Evolutionary conservation across 1,140 invertebrate genomes (phyloP), one percentile per base, ranked within the genome.

Genomic region (Scaptomyza graminum): DNA sequence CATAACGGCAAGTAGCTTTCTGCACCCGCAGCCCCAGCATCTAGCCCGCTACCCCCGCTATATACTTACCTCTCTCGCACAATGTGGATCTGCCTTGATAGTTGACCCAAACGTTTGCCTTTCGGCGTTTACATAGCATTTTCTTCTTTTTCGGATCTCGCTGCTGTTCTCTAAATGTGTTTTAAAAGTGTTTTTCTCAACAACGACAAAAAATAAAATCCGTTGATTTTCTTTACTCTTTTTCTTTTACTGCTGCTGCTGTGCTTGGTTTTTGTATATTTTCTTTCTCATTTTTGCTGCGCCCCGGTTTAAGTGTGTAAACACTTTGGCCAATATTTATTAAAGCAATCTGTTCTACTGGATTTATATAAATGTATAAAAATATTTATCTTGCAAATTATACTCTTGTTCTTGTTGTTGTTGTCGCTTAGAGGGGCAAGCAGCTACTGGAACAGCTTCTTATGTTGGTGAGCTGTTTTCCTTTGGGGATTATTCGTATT

Each of bases 301-400:
- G 31, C 65, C 52, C 50, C 47, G 37, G 43, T 46, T 39, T 44
- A 46, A 51, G 74, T 81, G 64, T 76, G 78, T 66, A 82, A 85
- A 85, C 81, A 87, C 57, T 64, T 34, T 44, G 52, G 22, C 60
- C 44, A 85, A 85, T 87, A 87, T 87, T 82, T 87, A 87, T 87
- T 87, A 87, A 87, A 78, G 82, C 83, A 76, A 88, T 87, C 78
- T 87, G 67, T 82, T 80, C 64, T 68, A 59, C 62, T 66, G 77
- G 75, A 82, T 78, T 82, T 87, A 79, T 88, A 75, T 59, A 78
- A 82, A 55, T 34, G 31, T 34, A 34, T 34, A 8, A n/a, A 41
- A 80, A 77, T 82, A 87, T 87, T 79, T 82, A 64, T 87, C 75
- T 82, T 87, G 83, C 74, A 69, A 78, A 75, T 81, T 69, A 77